A percentile compares a stretch with the other conserved stretches of the same genome.
These are phyloP conservation scores for Cephalopachus bancanus DNA, from an alignment of 2,797 vertebrate genomes.

Conservation along the genomic window DNA sequence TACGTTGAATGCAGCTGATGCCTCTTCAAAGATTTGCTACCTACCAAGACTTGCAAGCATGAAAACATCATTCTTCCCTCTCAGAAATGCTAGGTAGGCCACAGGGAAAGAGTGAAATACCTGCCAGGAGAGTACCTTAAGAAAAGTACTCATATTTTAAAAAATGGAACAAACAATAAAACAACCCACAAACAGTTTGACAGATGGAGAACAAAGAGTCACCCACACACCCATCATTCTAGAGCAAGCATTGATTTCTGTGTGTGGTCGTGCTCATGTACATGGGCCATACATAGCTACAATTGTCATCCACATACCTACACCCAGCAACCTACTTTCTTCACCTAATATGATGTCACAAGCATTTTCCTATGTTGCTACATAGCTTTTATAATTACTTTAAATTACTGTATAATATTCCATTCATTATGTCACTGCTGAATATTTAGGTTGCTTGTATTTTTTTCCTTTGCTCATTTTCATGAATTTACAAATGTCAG, in stretches of 20 bases:
- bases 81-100: not conserved
- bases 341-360: slow-evolving; percentile 1
- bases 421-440: not conserved
- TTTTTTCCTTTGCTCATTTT: slow-evolving; percentile 42
- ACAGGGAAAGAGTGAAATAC: not conserved
- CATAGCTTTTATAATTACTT: slow-evolving; percentile 65
- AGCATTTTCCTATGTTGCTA: slow-evolving; percentile 42
- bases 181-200: not conserved
- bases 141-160: not conserved
- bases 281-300: not conserved
- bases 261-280: not conserved
- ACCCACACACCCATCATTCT: not conserved
- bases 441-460: slow-evolving; percentile 45
- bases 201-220: not conserved
- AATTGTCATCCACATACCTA: rapidly evolving
- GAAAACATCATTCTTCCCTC: not conserved
- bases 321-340: not conserved
- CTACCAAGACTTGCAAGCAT: not conserved
- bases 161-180: not conserved
- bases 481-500: not conserved
- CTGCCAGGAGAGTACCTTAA: not conserved
- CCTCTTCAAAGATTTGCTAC: not conserved
- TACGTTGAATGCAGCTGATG: not conserved
- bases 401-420: slow-evolving; percentile 36
- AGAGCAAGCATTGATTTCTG: not conserved